phyloP scores from a whole-genome alignment of 2,113 vertebrate species.

The Ammodytes dubius region DNA sequence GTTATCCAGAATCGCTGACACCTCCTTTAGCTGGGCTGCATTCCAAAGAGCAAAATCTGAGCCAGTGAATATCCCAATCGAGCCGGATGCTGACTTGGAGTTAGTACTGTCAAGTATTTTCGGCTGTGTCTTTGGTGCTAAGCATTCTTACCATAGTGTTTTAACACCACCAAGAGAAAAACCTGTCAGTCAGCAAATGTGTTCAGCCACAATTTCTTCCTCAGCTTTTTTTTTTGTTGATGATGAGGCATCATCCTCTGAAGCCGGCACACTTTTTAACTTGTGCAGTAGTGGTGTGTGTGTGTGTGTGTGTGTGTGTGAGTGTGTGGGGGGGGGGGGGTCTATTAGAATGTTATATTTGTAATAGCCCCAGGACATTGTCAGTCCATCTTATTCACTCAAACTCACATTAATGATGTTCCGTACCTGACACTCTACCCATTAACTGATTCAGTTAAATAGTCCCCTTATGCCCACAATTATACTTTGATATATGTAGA shows the following conservation, averaged over 20 bases:
- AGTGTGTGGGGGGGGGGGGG: too few species aligned
- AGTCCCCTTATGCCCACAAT: conserved; percentile 3
- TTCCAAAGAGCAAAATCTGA: too few species aligned
- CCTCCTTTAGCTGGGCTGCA: too few species aligned
- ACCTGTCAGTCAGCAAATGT: too few species aligned
- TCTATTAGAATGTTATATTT: not conserved
- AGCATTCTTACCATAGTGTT: not conserved
- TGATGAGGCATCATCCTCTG: not conserved
- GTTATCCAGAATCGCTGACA: too few species aligned
- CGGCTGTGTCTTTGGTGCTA: too few species aligned
- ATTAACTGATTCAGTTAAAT: conserved; percentile 20
- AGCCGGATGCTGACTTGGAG: too few species aligned
- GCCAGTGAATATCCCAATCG: too few species aligned
- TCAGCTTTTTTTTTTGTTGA: too few species aligned
- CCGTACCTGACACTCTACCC: conserved; percentile 14
- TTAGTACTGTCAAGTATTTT: not conserved
- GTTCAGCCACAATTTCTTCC: too few species aligned
- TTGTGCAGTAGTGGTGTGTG: too few species aligned
- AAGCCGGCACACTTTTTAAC: not conserved
- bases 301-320: too few species aligned
- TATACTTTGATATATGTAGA: conserved; percentile 27
- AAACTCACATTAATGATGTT: conserved; percentile 9
- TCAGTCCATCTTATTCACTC: conserved; percentile 6
- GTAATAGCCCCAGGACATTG: not conserved
- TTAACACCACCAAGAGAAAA: conserved; percentile 3